These are phyloP conservation scores for Drosophila nigricruria DNA, from an alignment of 2,888 invertebrate species.

Conservation along the genomic window DNA sequence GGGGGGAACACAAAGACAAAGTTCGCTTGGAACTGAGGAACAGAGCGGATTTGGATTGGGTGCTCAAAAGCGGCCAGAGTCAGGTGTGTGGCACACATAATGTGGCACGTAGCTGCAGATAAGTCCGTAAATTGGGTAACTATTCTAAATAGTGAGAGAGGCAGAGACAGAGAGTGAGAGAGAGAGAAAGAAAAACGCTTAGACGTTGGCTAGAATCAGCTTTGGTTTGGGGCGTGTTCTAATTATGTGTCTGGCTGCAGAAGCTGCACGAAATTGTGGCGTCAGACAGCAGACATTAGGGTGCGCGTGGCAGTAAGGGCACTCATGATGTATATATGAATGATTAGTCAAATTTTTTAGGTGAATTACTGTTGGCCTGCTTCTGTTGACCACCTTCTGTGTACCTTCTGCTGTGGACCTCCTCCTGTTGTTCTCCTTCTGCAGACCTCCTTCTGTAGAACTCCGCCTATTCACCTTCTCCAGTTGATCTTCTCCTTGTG, in stretches of 20 bases:
- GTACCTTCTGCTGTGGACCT: neutral
- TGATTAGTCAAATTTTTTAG: too few relatives aligned
- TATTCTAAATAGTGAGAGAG: slow-evolving; percentile 7
- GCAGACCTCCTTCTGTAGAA: too few relatives aligned
- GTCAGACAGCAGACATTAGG: neutral
- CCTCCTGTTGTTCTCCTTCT: too few relatives aligned
- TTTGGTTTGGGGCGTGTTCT: neutral
- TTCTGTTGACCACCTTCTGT: neutral
- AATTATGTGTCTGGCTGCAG: neutral
- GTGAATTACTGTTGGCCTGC: neutral
- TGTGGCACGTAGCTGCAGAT: slow-evolving; percentile 15
- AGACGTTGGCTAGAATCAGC: neutral
- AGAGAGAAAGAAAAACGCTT: neutral
- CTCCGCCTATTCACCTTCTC: neutral
- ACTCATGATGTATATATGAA: too few relatives aligned
- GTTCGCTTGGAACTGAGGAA: neutral
- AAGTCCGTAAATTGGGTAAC: slow-evolving; percentile 11
- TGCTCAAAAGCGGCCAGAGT: neutral
- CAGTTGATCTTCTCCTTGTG: neutral
- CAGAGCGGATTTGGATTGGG: neutral
- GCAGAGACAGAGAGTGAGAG: neutral
- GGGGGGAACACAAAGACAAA: slow-evolving; percentile 1
- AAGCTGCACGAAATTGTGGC: neutral
- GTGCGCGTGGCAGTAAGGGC: neutral
- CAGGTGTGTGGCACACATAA: slow-evolving; percentile 15